Base-by-base conservation (phyloP, 2,797 vertebrate species). In the Furcifer pardalis region DNA sequence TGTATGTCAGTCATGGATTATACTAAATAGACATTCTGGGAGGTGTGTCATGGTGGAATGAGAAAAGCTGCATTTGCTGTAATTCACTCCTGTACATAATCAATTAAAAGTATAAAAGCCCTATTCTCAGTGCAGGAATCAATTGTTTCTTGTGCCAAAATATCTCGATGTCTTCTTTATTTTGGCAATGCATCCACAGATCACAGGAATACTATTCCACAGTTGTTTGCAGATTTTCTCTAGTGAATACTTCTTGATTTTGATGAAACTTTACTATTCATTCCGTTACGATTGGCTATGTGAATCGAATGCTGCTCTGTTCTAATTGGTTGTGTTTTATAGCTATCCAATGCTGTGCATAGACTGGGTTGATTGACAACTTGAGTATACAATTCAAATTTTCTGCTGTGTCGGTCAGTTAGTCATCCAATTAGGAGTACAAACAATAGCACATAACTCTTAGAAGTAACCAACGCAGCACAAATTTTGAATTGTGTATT, bases 341-440 rank as follows among this genome's bases (percentile, higher is more conserved):
- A 91, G 84, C 90, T 88, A 73, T 83, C 85, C 82, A 86, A 92
- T 91, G 87, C 86, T 75, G 84, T 91, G 87, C 81, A 87, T 84
- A 90, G 44, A 89, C 86, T 81, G 91, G 91, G 91, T 88, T 91
- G 89, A 87, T 66, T 91, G 83, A 0, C 0, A 88, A 88, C 80
- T 25, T 90, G 90, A 93, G 91, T 72, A 77, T 86, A 82, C 87
- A 78, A 88, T 80, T 91, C 84, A 80, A 77, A 91, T 84, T 94
- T 93, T 93, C 91, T 92, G 89, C 92, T 88, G 87, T 65, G 87
- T 93, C 90, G 85, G 91, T 93, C 91, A 90, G 90, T 91, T 91
- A 89, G 90, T 93, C 87, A 93, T 88, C 86, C 87, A 89, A 83
- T 93, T 90, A 93, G 66, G 91, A 88, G 89, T 75, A 92, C 88